Base-by-base conservation (phyloP, 2,888 invertebrate species). In the Xestoiulus laeticollis region DNA sequence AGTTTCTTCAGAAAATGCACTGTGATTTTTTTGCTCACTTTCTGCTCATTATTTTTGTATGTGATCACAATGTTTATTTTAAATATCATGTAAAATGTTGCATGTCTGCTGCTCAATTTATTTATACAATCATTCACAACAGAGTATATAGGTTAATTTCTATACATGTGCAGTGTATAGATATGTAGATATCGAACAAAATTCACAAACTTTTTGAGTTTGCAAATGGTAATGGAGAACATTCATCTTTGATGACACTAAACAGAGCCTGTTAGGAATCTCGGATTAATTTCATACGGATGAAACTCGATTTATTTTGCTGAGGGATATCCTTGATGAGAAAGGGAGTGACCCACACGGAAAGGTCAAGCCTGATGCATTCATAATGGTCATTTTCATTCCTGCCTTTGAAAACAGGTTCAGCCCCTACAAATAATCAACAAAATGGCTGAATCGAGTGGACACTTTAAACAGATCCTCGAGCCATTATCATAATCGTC, bases 321-420 rank as follows among this genome's bases (percentile, higher is more conserved):
- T 1, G n/a, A 19, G 59, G 19, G n/a, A 59, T n/a, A 59, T 19
- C n/a, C 59, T n/a, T n/a, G 59, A n/a, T 59, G 59, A n/a, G n/a
- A 59, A 59, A 59, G 59, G 2, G n/a, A n/a, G 59, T n/a, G 59
- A 59, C 59, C 59, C 59, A 19, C 19, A 59, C n/a, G 59, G n/a
- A 59, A 59, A n/a, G 59, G 59, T 59, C 59, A 59, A 59, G n/a
- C n/a, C 59, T 59, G 59, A 59, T 59, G 59, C 59, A 59, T 59
- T n/a, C 59, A 59, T 59, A 59, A 59, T n/a, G 59, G 59, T 59
- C 59, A 59, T 59, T 59, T 59, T n/a, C 19, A 59, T n/a, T 16
- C 59, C n/a, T 6, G 14, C 38, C 38, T 38, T 38, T 38, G 38
- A 38, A 38, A 38, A 19, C 59, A 2, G 6, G 59, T 2, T 19